A percentile compares a stretch with the other conserved stretches of the same genome.
These are phyloP conservation scores for Pitta sordida DNA, from an alignment of 2,113 vertebrate genomes.

Conservation along the genomic window DNA sequence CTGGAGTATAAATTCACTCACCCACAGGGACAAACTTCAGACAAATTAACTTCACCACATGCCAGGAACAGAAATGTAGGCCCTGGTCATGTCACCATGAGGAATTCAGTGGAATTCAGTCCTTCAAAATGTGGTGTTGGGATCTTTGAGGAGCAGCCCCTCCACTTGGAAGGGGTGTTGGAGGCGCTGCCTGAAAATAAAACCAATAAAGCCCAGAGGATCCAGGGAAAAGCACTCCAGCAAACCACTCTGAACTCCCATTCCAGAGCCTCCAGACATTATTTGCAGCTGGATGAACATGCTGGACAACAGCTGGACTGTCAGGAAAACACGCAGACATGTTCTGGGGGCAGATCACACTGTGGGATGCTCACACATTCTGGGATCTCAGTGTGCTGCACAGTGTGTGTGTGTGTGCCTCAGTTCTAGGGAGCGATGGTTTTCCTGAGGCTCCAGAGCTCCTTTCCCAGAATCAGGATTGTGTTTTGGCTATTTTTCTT, in stretches of 20 bases:
- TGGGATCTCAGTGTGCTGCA: not conserved
- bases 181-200: not conserved
- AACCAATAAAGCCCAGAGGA: not conserved
- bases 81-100: not conserved
- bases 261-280: not conserved
- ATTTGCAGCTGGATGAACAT: not conserved
- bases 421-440: fast-evolving
- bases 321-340: not conserved
- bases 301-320: not conserved
- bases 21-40: not conserved
- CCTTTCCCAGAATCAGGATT: not conserved
- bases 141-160: not conserved
- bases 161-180: not conserved
- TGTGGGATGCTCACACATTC: not conserved
- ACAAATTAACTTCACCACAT: not conserved
- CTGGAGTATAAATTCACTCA: not conserved
- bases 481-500: not conserved
- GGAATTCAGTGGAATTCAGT: not conserved
- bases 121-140: not conserved
- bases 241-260: not conserved
- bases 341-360: not conserved
- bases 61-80: not conserved
- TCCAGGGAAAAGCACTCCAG: not conserved
- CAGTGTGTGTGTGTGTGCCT: fast-evolving
- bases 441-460: not conserved